These are phyloP conservation scores for Lepetodrilus schrolli DNA, from an alignment of 2,888 invertebrate species.

Conservation along the genomic window DNA sequence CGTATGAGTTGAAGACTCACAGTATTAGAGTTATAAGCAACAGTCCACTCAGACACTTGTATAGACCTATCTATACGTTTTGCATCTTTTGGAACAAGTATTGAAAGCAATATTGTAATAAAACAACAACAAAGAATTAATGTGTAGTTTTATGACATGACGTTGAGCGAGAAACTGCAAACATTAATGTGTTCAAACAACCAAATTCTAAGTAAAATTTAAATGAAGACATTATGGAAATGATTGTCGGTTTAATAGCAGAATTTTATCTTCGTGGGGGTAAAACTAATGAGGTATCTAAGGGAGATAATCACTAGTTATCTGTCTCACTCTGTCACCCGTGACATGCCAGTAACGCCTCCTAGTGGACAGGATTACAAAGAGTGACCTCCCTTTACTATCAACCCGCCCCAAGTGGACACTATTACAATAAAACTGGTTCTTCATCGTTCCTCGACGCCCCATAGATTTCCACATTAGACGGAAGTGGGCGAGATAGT, in stretches of 20 bases:
- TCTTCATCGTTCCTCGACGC: not conserved
- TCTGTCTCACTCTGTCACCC: not conserved
- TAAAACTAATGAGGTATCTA: slow-evolving; percentile 2
- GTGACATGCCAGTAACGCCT: not conserved
- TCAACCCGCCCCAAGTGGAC: not conserved
- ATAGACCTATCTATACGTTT: too few species aligned
- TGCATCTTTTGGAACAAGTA: too few species aligned
- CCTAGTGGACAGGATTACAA: not conserved
- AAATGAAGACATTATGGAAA: not conserved
- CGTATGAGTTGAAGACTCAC: too few species aligned
- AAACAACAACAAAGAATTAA: too few species aligned
- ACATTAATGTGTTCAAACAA: too few species aligned
- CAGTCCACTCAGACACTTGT: too few species aligned
- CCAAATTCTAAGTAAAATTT: too few species aligned
- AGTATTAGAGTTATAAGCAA: too few species aligned
- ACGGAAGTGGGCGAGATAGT: not conserved
- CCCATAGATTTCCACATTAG: not conserved
- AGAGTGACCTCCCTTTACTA: not conserved
- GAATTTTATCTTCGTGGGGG: not conserved
- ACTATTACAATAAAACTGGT: slow-evolving; percentile 16
- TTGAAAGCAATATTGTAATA: too few species aligned
- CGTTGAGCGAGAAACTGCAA: too few species aligned
- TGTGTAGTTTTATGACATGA: too few species aligned
- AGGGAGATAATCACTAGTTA: slow-evolving; percentile 7
- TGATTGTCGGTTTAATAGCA: not conserved